Conservation (phyloP, 2,888 invertebrate species). For the Myopa tessellatipennis region DNA sequence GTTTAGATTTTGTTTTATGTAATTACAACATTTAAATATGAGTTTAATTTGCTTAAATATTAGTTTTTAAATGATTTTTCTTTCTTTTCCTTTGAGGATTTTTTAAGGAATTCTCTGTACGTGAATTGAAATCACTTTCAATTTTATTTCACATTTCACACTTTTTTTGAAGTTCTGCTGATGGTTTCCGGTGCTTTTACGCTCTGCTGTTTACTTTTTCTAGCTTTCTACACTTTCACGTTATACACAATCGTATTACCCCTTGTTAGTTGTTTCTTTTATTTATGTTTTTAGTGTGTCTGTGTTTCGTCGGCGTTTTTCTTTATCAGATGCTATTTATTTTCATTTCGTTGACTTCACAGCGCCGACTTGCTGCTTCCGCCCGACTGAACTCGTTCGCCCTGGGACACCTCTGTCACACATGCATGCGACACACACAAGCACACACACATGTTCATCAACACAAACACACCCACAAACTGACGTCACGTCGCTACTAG, state of each 20-base stretch:
- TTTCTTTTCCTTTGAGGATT: background rate
- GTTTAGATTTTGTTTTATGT: too few species aligned
- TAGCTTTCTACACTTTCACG: background rate
- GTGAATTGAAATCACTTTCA: background rate
- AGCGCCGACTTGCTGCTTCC: background rate
- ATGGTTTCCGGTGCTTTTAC: background rate
- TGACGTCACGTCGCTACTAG: background rate
- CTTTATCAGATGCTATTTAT: slow-evolving; percentile 44
- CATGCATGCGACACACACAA: background rate
- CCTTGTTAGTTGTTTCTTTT: slow-evolving; percentile 15
- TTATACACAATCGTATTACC: background rate
- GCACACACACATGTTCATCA: slow-evolving; percentile 4
- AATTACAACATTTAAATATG: too few species aligned
- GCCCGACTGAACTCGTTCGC: background rate
- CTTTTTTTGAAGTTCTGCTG: background rate
- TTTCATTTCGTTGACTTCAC: slow-evolving; percentile 28
- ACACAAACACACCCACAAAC: slow-evolving; percentile 12
- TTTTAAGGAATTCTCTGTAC: background rate
- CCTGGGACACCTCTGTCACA: background rate
- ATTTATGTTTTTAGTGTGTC: slow-evolving; percentile 25
- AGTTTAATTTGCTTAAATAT: too few species aligned
- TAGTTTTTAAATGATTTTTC: background rate
- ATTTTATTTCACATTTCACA: background rate
- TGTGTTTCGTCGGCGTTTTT: slow-evolving; percentile 35
- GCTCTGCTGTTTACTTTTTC: background rate